Conservation (phyloP, 1,140 invertebrate species). For the Helicoverpa armigera region DNA sequence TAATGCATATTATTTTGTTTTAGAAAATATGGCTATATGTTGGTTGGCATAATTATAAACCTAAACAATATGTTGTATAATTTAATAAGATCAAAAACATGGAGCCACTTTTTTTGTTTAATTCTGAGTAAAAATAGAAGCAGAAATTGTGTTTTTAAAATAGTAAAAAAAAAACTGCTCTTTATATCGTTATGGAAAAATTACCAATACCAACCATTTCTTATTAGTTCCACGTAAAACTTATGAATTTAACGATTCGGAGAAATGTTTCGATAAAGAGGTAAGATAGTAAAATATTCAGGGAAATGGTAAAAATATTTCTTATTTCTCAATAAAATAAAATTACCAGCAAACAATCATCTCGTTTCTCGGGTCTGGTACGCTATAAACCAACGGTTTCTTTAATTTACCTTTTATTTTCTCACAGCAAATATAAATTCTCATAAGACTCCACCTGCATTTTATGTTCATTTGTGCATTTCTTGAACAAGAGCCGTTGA, state of each 20-base stretch:
- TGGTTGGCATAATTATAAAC: too few relatives aligned
- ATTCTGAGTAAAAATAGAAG: too few relatives aligned
- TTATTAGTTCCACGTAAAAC: background rate
- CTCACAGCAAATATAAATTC: constrained; percentile 2
- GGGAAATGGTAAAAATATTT: constrained; percentile 2
- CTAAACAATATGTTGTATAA: too few relatives aligned
- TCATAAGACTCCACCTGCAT: background rate
- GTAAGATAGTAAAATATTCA: background rate
- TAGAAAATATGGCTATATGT: too few relatives aligned
- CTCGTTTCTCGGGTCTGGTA: background rate
- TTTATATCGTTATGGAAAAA: background rate
- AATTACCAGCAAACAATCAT: background rate
- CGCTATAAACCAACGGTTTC: constrained; percentile 1
- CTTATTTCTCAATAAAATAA: background rate
- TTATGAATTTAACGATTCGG: background rate
- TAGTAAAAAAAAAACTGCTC: background rate
- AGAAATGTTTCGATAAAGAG: background rate
- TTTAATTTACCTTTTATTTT: constrained; percentile 7
- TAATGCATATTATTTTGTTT: too few relatives aligned
- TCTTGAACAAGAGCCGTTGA: background rate
- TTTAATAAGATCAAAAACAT: too few relatives aligned
- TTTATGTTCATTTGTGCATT: background rate
- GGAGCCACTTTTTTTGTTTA: too few relatives aligned
- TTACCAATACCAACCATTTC: background rate
- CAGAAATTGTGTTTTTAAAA: too few relatives aligned